Conservation (phyloP, 1,140 invertebrate genomes). For the Vanessa tameamea region DNA sequence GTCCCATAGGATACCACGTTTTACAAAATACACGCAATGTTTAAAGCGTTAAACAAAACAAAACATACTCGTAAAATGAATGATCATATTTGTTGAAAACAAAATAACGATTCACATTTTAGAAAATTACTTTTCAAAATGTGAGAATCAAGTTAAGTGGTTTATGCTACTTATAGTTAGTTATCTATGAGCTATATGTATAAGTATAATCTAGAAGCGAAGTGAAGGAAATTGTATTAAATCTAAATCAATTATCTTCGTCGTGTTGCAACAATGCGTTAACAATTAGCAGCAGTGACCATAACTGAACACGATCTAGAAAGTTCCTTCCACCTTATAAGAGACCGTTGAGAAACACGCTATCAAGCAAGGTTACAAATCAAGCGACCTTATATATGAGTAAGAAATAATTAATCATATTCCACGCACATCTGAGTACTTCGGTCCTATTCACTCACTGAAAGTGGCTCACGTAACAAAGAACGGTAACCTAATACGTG, state of each 20-base stretch:
- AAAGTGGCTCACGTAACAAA: slow-evolving; percentile 78
- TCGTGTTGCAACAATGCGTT: slow-evolving; percentile 1
- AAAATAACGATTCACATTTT: too few relatives aligned
- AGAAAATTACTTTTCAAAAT: too few relatives aligned
- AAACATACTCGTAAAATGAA: too few relatives aligned
- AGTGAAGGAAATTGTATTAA: too few relatives aligned
- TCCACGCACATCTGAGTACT: slow-evolving; percentile 69
- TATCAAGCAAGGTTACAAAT: slow-evolving; percentile 31
- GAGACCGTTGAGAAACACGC: slow-evolving; percentile 32
- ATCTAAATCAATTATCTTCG: background rate
- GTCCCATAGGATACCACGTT: too few relatives aligned
- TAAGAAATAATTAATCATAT: slow-evolving; percentile 75
- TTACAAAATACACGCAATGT: too few relatives aligned
- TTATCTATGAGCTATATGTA: too few relatives aligned
- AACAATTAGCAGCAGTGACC: background rate
- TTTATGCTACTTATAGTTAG: too few relatives aligned
- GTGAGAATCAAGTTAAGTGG: too few relatives aligned
- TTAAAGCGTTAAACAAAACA: too few relatives aligned
- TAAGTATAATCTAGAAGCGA: too few relatives aligned
- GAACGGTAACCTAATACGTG: slow-evolving; percentile 77
- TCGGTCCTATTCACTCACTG: slow-evolving; percentile 72
- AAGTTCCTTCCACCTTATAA: slow-evolving; percentile 32
- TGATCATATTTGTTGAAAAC: too few relatives aligned
- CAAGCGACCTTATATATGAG: slow-evolving; percentile 56
- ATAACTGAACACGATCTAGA: slow-evolving; percentile 24